These are phyloP conservation scores for Parauchenoglanis ngamensis DNA, from an alignment of 2,797 vertebrate genomes.

Conservation along the genomic window DNA sequence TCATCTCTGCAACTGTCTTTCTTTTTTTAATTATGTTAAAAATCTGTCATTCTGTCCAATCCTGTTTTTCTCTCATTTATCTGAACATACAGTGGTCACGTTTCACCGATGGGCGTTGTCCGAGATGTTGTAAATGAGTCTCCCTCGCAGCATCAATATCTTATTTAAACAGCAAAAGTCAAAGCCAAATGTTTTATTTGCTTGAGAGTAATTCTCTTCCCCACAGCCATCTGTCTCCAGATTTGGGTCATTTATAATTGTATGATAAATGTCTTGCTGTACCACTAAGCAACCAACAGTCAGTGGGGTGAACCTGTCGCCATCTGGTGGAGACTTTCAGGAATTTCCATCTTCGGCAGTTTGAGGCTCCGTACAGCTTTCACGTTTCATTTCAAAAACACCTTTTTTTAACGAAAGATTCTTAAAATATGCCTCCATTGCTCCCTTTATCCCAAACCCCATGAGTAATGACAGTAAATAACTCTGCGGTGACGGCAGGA, in stretches of 20 bases:
- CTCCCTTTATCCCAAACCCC: background rate
- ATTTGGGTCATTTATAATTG: no score
- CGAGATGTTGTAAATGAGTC: background rate
- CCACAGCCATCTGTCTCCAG: background rate
- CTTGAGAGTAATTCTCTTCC: background rate
- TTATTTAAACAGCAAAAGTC: background rate
- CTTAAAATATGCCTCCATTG: background rate
- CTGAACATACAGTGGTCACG: background rate
- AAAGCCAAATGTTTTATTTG: background rate
- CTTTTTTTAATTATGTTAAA: background rate
- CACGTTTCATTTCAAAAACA: background rate
- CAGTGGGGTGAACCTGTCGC: background rate
- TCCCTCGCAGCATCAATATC: background rate
- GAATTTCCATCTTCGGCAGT: background rate
- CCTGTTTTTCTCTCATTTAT: background rate
- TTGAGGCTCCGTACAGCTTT: background rate
- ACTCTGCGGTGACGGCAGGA: background rate
- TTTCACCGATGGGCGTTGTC: background rate
- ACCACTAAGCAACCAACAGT: background rate
- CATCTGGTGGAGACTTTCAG: slow-evolving; percentile 23
- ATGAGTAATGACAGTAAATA: background rate
- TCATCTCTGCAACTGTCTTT: background rate
- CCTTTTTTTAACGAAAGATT: background rate
- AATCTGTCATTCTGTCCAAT: background rate
- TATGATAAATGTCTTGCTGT: background rate